Evolutionary conservation across 1,140 invertebrate species (phyloP).

Genomic region (Phenacoccus solenopsis): DNA sequence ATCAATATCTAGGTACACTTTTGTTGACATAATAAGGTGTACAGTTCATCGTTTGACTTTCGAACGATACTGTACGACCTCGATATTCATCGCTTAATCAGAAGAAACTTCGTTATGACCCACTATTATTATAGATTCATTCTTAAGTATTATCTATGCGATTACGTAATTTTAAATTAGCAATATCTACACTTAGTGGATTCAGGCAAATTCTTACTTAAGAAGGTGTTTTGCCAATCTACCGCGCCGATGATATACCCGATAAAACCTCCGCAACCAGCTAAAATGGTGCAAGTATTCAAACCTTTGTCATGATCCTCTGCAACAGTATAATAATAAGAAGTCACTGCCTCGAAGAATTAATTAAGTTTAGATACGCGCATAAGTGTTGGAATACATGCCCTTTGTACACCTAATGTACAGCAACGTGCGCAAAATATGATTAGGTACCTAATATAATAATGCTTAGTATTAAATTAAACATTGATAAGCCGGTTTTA

Average conservation of each 20-base stretch:
- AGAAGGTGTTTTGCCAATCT: slow-evolving; percentile 76
- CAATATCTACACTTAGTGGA: too few relatives aligned
- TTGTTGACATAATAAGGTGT: too few relatives aligned
- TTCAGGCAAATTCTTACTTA: slow-evolving; percentile 49
- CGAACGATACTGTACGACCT: too few relatives aligned
- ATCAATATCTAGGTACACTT: too few relatives aligned
- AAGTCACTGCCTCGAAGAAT: too few relatives aligned
- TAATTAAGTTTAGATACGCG: not conserved
- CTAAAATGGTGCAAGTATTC: slow-evolving; percentile 93
- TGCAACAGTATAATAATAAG: slow-evolving; percentile 30
- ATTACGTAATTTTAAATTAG: too few relatives aligned
- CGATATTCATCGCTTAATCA: too few relatives aligned
- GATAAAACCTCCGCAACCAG: slow-evolving; percentile 83
- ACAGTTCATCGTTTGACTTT: too few relatives aligned
- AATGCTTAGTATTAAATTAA: not conserved
- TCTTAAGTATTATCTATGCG: too few relatives aligned
- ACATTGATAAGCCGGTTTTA: too few relatives aligned
- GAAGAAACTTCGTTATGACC: too few relatives aligned
- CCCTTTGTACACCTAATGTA: not conserved
- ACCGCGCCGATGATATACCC: slow-evolving; percentile 87
- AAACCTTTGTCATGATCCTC: slow-evolving; percentile 86
- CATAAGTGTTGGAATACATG: not conserved
- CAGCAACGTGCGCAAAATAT: not conserved
- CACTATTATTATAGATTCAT: too few relatives aligned
- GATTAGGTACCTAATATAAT: not conserved